Base-by-base conservation (phyloP, 2,888 invertebrate species). In the Drosophila neutralis region DNA sequence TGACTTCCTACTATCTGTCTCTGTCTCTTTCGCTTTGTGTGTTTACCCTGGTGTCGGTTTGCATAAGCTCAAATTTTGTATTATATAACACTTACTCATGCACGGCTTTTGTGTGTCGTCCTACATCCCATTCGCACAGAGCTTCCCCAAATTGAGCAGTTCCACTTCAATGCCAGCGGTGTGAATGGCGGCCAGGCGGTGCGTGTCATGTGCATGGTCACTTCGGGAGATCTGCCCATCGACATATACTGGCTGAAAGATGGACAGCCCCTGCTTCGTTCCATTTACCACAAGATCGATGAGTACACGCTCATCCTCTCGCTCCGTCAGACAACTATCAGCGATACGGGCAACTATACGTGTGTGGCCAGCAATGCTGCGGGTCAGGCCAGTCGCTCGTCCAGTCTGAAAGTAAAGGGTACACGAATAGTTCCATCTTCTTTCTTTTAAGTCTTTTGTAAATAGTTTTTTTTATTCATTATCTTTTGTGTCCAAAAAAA, bases 161-260 rank as follows among this genome's bases (percentile, higher is more conserved):
- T 94, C 87, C 92, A 92, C 79, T 94, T 94, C 82, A 94, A 94
- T 91, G 86, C 91, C 54, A 93, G 93, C 73, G 94, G 94, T 63
- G 92, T 94, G 48, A 94, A 93, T 87, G 94, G 94, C 70, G 94
- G 94, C 53, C 93, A 93, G 79, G 93, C 94, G 61, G 93, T 94
- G 35, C 93, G 94, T 76, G 92, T 94, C 54, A 93, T 94, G 91
- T 97, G 96, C 93, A 95, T 95, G 83, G 95, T 96, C 81, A 94
- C 95, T 78, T 95, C 96, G 87, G 97, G 97, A 74, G 97, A 98
- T 93, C 94, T 96, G 83, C 97, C 97, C 58, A 94, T 97, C 79
- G 95, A 94, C 82, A 95, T 98, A 70, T 94, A 94, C 75, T 98
- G 94, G 94, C 91, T 94, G 45, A 94, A 94, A 90, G 93, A 94